Evolutionary conservation across 2,888 invertebrate species (phyloP).

Genomic region (Caenorhabditis plicata): DNA sequence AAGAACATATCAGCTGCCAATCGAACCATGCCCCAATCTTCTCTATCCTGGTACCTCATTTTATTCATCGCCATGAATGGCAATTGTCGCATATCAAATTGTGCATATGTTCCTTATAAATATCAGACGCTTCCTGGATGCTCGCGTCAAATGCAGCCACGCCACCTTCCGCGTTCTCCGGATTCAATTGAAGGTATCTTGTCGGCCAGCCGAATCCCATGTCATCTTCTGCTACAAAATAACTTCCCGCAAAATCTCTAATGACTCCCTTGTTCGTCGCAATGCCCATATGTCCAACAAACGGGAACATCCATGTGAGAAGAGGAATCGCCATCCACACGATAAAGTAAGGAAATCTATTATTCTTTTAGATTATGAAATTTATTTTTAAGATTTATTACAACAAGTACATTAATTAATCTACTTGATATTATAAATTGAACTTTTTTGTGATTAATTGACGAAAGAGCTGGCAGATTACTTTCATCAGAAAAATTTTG

Average conservation of each 20-base stretch:
- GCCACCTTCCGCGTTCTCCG: conserved; percentile 76
- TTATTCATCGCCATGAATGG: conserved; percentile 88
- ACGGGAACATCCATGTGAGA: conserved; percentile 82
- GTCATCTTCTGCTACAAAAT: conserved; percentile 75
- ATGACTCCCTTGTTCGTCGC: conserved; percentile 84
- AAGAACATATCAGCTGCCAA: conserved; percentile 67
- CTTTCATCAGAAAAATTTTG: too few species aligned
- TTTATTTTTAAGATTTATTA: too few species aligned
- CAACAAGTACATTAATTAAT: too few species aligned
- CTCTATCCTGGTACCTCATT: conserved; percentile 77
- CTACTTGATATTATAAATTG: too few species aligned
- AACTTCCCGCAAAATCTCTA: conserved; percentile 95
- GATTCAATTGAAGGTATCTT: conserved; percentile 78
- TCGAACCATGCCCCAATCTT: conserved; percentile 69
- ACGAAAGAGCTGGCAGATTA: too few species aligned
- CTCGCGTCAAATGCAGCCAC: conserved; percentile 82
- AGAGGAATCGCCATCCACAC: conserved; percentile 66
- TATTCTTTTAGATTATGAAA: too few species aligned
- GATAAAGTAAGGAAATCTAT: conserved; percentile 61
- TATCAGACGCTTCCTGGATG: conserved; percentile 87
- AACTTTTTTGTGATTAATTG: too few species aligned
- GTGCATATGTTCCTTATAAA: conserved; percentile 90
- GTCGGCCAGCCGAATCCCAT: conserved; percentile 71
- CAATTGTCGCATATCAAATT: conserved; percentile 96
- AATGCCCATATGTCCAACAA: conserved; percentile 98